Base-by-base conservation (phyloP, 2,113 vertebrate species). In the Elaphurus davidianus region DNA sequence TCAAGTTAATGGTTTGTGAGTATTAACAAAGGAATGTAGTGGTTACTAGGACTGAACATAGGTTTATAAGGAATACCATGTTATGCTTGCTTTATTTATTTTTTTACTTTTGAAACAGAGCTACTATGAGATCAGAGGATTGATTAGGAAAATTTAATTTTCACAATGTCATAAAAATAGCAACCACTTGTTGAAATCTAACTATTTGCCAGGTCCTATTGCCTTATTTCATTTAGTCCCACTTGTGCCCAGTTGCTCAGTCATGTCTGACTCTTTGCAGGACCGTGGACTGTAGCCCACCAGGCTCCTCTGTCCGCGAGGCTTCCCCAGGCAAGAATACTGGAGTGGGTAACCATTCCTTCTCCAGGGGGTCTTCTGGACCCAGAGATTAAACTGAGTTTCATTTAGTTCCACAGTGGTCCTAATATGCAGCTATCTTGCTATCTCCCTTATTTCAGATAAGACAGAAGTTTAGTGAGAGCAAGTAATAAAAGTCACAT, bases 1-100 rank as follows among this genome's bases (percentile, higher is more conserved):
- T 90, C 90, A 96, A 95, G 43, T 50, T 86, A 92, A 96, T 96
- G 43, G 45, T 50, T 94, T 89, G 13, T 94, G 83, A 95, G n/a
- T 55, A 76, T 84, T 93, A 81, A 87, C 16, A 40, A 62, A 94
- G 54, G 55, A 87, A 96, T 84, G 57, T 74, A 36, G 91, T 67
- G 27, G 23, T 71, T 97, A 67, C 36, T 55, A 93, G 59, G 33
- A 57, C 33, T 52, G 36, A 62, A 78, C 59, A 36, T 33, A 57
- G 12, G 7, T 86, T 97, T 74, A 62, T 40, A 71, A 81, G 36
- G 81, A 96, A 87, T 52, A 52, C 83, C 60, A 76, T 62, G 84
- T 84, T 81, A 79, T 17, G n/a, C 36, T 84, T 36, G 47, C 17
- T 79, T 86, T 25, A 47, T 92, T 79, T 45, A 50, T 84, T 89